Percentiles rank a stretch among this genome's conserved stretches.
These are phyloP conservation scores for Todiramphus chloris DNA, from an alignment of 2,113 vertebrate genomes.

Conservation along the genomic window DNA sequence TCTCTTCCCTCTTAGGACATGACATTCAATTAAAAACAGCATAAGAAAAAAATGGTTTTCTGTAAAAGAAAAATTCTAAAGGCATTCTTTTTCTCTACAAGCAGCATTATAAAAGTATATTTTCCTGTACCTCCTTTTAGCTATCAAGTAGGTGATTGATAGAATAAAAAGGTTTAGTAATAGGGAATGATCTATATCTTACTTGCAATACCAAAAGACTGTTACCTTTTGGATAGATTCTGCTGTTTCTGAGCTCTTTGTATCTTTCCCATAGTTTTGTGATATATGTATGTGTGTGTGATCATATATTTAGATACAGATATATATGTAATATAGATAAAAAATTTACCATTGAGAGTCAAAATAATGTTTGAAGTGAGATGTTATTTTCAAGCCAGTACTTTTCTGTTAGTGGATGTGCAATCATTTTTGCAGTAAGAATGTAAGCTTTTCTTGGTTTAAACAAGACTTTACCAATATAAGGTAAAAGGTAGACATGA, in stretches of 20 bases:
- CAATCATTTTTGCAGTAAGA: conserved; percentile 73
- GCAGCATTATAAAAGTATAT: neutral
- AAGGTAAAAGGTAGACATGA: neutral
- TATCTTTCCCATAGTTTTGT: neutral
- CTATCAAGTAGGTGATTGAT: neutral
- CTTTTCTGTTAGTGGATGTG: conserved; percentile 62
- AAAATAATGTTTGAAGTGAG: conserved; percentile 71
- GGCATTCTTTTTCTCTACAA: neutral
- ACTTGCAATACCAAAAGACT: neutral
- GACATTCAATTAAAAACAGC: neutral
- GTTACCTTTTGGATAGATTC: neutral
- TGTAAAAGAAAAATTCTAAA: neutral
- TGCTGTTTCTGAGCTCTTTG: neutral
- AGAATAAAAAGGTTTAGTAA: neutral
- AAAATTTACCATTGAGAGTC: conserved; percentile 40
- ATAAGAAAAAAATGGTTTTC: neutral
- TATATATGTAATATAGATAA: fast-evolving
- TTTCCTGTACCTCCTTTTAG: neutral
- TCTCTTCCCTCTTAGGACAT: neutral
- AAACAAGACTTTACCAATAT: neutral
- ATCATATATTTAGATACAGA: neutral
- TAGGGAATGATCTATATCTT: neutral
- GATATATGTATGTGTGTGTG: too few relatives aligned
- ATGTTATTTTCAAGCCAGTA: conserved; percentile 57
- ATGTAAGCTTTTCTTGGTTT: neutral